Evolutionary conservation across 1,140 invertebrate species (phyloP).

Genomic region (Pentalonia nigronervosa): DNA sequence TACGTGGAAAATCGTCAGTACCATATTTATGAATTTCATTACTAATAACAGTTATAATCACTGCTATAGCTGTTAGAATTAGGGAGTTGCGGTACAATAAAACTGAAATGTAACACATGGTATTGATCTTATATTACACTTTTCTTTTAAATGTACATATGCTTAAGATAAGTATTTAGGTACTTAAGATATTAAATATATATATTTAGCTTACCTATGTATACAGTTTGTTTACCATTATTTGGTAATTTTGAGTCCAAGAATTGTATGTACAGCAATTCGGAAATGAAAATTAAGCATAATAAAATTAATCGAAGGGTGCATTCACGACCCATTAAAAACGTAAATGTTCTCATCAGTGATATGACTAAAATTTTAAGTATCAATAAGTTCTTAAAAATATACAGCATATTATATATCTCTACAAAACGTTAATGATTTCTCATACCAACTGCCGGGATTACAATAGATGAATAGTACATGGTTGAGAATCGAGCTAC

Average conservation of each 20-base stretch:
- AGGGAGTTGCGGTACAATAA: conserved; percentile 27
- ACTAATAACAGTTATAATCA: conserved; percentile 36
- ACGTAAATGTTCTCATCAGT: conserved; percentile 46
- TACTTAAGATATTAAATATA: background rate
- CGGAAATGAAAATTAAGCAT: conserved; percentile 44
- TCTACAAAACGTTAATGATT: background rate
- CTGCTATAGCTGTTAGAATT: conserved; percentile 23
- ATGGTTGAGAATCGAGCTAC: conserved; percentile 22
- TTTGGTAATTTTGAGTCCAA: conserved; percentile 43
- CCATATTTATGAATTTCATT: conserved; percentile 25
- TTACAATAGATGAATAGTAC: conserved; percentile 41
- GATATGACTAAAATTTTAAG: conserved; percentile 39
- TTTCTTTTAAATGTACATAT: background rate
- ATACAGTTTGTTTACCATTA: conserved; percentile 15
- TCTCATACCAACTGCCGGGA: conserved; percentile 36
- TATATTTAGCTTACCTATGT: conserved; percentile 8
- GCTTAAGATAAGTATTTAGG: background rate
- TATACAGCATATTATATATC: background rate
- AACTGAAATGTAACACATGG: conserved; percentile 19
- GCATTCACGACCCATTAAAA: conserved; percentile 21
- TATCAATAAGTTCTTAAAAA: background rate
- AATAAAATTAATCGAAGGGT: conserved; percentile 10
- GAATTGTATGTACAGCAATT: conserved; percentile 35
- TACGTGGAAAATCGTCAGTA: conserved; percentile 8
- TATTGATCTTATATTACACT: background rate